These are phyloP conservation scores for Pterostichus madidus DNA, from an alignment of 2,888 invertebrate species.

Conservation along the genomic window DNA sequence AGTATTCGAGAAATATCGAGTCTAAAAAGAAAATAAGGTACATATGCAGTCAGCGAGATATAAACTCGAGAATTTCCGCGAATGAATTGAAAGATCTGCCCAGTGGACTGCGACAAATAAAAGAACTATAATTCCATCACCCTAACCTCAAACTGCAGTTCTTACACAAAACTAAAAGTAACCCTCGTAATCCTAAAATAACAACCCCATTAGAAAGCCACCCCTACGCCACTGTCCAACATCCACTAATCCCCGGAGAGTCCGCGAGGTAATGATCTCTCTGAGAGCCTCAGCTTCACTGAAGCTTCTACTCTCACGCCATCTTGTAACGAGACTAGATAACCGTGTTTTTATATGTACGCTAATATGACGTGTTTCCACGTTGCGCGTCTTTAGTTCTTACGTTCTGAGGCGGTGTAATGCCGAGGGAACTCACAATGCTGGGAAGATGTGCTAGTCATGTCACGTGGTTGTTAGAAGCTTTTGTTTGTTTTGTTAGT, in stretches of 20 bases:
- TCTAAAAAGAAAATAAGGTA: too few species aligned
- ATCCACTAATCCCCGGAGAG: background rate
- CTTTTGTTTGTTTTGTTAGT: background rate
- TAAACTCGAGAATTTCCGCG: too few species aligned
- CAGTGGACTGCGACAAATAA: too few species aligned
- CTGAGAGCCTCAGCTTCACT: background rate
- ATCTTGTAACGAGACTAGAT: background rate
- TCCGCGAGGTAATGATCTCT: slow-evolving; percentile 36
- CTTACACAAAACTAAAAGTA: background rate
- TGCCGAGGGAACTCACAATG: background rate
- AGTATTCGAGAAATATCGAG: too few species aligned
- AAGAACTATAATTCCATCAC: too few species aligned
- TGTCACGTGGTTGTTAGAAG: slow-evolving; percentile 1
- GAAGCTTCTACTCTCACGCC: background rate
- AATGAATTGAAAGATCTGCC: too few species aligned
- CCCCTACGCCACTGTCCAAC: background rate
- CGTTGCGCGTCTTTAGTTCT: background rate
- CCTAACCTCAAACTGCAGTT: too few species aligned
- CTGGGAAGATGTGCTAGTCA: background rate
- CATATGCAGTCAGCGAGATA: too few species aligned
- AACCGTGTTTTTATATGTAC: slow-evolving; percentile 38
- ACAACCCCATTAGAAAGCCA: background rate
- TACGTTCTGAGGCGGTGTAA: background rate
- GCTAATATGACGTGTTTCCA: slow-evolving; percentile 20
- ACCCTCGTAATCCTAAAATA: background rate